Base-by-base conservation (phyloP, 2,113 vertebrate genomes). In the Vidua chalybeata region DNA sequence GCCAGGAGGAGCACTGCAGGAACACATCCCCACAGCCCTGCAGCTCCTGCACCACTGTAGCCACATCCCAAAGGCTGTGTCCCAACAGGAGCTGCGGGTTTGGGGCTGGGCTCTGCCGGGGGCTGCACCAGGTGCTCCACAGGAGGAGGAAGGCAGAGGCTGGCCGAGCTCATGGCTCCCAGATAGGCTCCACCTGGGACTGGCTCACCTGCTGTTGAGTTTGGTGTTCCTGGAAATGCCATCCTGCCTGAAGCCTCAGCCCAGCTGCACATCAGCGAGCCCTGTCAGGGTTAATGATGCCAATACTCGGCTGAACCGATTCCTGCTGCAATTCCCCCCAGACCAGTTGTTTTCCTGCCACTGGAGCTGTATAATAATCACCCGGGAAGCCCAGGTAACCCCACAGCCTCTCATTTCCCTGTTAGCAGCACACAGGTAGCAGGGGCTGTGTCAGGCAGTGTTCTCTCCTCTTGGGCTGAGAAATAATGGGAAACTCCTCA, bases 161-260 rank as follows among this genome's bases (percentile, higher is more conserved):
- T 45, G 66, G 31, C 51, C 1, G 0, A 51, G 59, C 8, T 15
- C 83, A 2, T 13, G 0, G 0, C 51, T 23, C 37, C 0, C 1
- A 3, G 1, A 3, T 5, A 48, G n/a, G 62, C 9, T 49, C 49
- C 6, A 7, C 68, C 33, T 7, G 37, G 31, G 27, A 13, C 2
- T 35, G n/a, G 18, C 15, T 27, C 54, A 7, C 39, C 64, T 14
- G 67, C 81, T 31, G 58, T 0, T 6, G 52, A 7, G 56, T 54
- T 43, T 5, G 3, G 2, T 20, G 45, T 2, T 2, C 73, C 55
- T 71, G 66, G 64, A 59, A 51, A 79, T 64, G 22, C 66, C 43
- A 15, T 7, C 4, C 51, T 14, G 81, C 51, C 41, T 48, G 15
- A 15, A 61, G 51, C 45, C 68, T 22, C 49, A 10, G 91, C 89